A percentile compares a stretch with the other conserved stretches of the same genome.
Evolutionary conservation across 2,113 vertebrate species (phyloP).

Genomic region (Oxyruncus cristatus): DNA sequence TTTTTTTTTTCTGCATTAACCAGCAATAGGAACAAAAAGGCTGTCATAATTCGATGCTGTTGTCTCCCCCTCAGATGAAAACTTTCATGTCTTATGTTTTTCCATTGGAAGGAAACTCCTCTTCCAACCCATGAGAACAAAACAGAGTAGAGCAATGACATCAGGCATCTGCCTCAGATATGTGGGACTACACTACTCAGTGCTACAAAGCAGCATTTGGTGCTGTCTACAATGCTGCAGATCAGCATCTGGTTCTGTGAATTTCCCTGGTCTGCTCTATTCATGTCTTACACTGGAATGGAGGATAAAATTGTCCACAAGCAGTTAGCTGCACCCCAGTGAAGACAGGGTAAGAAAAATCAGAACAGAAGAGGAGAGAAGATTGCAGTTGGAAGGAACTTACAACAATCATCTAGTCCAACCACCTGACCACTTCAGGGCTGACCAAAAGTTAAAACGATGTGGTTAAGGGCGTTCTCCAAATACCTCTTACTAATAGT

Average conservation of each 20-base stretch:
- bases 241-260: neutral
- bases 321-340: neutral
- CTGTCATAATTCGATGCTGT: neutral
- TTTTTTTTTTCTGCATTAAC: neutral
- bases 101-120: neutral
- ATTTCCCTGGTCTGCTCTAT: neutral
- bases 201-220: neutral
- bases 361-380: neutral
- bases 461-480: neutral
- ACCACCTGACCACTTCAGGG: neutral
- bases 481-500: neutral
- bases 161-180: neutral
- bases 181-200: neutral
- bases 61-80: neutral
- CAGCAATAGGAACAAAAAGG: neutral
- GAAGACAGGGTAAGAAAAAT: neutral
- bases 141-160: neutral
- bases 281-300: neutral
- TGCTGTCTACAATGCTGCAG: neutral
- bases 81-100: neutral
- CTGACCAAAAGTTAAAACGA: neutral
- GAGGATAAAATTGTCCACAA: neutral
- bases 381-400: neutral
- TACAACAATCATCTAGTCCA: neutral
- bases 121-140: neutral